Evolutionary conservation across 1,140 invertebrate genomes (phyloP).

Genomic region (Latrodectus geometricus): DNA sequence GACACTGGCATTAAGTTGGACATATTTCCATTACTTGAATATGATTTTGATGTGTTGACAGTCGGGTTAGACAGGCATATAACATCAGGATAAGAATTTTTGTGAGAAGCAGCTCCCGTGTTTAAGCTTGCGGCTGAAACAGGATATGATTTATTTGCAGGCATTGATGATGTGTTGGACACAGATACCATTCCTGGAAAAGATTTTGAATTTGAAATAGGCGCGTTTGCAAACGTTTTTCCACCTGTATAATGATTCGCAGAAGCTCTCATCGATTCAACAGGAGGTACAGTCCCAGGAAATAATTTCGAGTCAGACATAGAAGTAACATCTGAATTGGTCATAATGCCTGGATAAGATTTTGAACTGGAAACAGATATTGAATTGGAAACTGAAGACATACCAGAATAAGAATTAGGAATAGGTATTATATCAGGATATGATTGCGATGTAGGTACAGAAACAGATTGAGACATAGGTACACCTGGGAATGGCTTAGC

Average conservation of each 20-base stretch:
- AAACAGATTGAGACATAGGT: background rate
- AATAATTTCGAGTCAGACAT: background rate
- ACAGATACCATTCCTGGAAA: too few relatives aligned
- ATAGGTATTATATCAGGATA: background rate
- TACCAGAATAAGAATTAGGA: slow-evolving; percentile 13
- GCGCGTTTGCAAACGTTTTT: background rate
- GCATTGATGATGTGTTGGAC: too few relatives aligned
- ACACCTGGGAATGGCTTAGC: slow-evolving; percentile 17
- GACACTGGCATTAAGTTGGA: background rate
- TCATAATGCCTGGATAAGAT: slow-evolving; percentile 4
- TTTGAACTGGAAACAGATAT: background rate
- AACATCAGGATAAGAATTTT: too few relatives aligned
- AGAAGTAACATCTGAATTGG: slow-evolving; percentile 3
- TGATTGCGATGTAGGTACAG: slow-evolving; percentile 13
- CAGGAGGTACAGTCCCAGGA: background rate
- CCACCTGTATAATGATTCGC: background rate
- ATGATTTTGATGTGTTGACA: background rate
- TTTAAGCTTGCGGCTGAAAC: too few relatives aligned
- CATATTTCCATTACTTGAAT: background rate
- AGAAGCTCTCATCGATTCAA: background rate
- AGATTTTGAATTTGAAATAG: slow-evolving; percentile 4
- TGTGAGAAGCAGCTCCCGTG: too few relatives aligned
- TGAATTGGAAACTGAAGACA: background rate
- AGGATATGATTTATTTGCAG: too few relatives aligned
- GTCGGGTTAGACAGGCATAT: too few relatives aligned